Conservation (phyloP, 1,140 invertebrate species). For the Conopomorpha cramerella region DNA sequence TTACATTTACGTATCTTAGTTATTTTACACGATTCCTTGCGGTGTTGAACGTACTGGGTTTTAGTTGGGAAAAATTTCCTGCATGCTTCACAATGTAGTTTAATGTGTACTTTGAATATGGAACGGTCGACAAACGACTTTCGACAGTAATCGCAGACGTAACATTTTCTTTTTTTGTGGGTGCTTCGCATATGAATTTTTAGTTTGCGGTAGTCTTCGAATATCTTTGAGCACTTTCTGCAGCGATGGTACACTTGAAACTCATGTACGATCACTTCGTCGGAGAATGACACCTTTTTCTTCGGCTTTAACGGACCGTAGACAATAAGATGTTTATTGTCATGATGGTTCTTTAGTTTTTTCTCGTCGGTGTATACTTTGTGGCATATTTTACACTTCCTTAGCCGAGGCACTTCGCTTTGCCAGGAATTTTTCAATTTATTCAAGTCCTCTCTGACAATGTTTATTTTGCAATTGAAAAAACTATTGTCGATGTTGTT, state of each 20-base stretch:
- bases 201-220: conserved; percentile 22
- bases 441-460: conserved; percentile 20
- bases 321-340: conserved; percentile 34
- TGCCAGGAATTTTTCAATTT: too few species aligned
- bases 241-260: conserved; percentile 36
- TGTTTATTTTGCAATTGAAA: conserved; percentile 14
- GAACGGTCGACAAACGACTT: conserved; percentile 36
- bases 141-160: conserved; percentile 38
- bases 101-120: conserved; percentile 45
- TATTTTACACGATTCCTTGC: conserved; percentile 16
- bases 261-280: conserved; percentile 32
- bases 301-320: conserved; percentile 17
- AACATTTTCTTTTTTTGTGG: conserved; percentile 44
- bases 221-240: conserved; percentile 36
- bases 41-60: conserved; percentile 19
- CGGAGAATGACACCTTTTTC: conserved; percentile 40
- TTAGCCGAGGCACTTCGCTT: too few species aligned
- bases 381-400: conserved; percentile 30
- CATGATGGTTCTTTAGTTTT: conserved; percentile 25
- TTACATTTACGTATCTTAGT: conserved; percentile 27
- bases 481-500: too few species aligned
- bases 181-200: conserved; percentile 28
- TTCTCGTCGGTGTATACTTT: conserved; percentile 25
- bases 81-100: conserved; percentile 34
- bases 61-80: conserved; percentile 21